Percentiles rank a stretch among this genome's conserved stretches.
phyloP scores from a whole-genome alignment of 2,797 vertebrate species.

The Peromyscus nudipes region DNA sequence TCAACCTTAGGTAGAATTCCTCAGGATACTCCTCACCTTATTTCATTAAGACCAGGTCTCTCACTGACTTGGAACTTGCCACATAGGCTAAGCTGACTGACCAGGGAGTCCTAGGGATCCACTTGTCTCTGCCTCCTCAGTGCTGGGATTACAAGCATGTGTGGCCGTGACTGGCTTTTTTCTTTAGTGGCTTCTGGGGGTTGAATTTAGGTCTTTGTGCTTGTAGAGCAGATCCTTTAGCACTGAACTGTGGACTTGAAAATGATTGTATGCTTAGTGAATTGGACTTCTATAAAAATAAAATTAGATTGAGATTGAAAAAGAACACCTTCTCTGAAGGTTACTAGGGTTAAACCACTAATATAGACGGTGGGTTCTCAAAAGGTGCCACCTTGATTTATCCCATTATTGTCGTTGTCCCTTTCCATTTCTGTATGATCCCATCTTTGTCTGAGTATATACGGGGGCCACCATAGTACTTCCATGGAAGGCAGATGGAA shows the following conservation, averaged over 20 bases:
- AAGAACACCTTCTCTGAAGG: background rate
- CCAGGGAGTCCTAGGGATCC: background rate
- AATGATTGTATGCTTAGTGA: background rate
- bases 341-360: background rate
- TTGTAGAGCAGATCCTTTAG: background rate
- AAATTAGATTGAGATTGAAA: background rate
- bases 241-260: background rate
- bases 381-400: background rate
- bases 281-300: background rate
- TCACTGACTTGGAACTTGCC: background rate
- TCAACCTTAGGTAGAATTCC: background rate
- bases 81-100: background rate
- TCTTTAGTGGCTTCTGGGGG: background rate
- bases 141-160: background rate
- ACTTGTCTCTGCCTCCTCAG: background rate
- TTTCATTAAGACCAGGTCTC: background rate
- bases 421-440: background rate
- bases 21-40: background rate
- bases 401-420: background rate
- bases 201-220: background rate
- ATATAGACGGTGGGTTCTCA: background rate
- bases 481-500: constrained; percentile 7
- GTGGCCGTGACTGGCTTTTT: background rate
- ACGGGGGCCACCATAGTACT: constrained; percentile 9
- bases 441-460: background rate